Percentiles rank a stretch among this genome's conserved stretches.
Conservation (phyloP, 64 coral and sea anemone genomes). For the Hydrozoanthus tunicans region DNA sequence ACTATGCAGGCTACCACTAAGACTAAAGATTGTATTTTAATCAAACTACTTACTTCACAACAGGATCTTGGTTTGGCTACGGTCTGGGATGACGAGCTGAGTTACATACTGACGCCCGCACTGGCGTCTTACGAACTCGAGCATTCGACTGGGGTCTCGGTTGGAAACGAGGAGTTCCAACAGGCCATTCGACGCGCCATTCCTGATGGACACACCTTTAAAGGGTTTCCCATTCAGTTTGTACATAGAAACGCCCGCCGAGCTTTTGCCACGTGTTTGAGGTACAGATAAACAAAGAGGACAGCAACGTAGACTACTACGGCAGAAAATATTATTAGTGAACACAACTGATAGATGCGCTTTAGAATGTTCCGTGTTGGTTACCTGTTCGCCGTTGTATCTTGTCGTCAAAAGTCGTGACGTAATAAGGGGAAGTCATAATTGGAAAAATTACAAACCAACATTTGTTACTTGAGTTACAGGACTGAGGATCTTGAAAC, state of each 20-base stretch:
- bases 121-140: slow-evolving; percentile 91
- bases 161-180: slow-evolving; percentile 97
- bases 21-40: neutral
- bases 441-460: too few species aligned
- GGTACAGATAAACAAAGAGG: slow-evolving; percentile 37
- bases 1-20: too few species aligned
- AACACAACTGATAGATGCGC: too few species aligned
- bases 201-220: slow-evolving; percentile 98
- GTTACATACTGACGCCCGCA: slow-evolving; percentile 92
- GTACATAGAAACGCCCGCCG: slow-evolving; percentile 90
- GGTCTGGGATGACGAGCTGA: slow-evolving; percentile 91
- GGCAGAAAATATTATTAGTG: too few species aligned
- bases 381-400: too few species aligned
- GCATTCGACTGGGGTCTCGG: slow-evolving; percentile 78
- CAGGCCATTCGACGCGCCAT: slow-evolving; percentile 92
- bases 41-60: neutral
- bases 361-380: too few species aligned
- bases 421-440: too few species aligned
- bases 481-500: too few species aligned
- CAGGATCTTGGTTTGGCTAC: slow-evolving; percentile 91
- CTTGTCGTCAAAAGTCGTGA: too few species aligned
- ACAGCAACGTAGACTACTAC: too few species aligned
- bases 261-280: slow-evolving; percentile 91
- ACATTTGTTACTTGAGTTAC: too few species aligned
- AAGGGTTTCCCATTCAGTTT: slow-evolving; percentile 99